phyloP scores from a whole-genome alignment of 2,797 vertebrate species.

The Rhynchotus rufescens region DNA sequence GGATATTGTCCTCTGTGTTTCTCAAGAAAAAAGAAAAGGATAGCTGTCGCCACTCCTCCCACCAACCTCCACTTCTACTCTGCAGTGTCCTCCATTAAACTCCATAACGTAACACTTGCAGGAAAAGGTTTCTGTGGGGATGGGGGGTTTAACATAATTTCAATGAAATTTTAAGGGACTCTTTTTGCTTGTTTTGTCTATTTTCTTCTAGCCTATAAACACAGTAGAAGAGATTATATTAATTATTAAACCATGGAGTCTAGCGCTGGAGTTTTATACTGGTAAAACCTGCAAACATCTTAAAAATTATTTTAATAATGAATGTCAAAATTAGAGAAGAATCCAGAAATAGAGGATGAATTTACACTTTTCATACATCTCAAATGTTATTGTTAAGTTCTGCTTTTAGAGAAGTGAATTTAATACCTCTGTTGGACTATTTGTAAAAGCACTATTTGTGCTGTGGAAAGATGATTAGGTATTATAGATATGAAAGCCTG shows the following conservation, averaged over 20 bases:
- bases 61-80: background rate
- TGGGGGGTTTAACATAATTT: background rate
- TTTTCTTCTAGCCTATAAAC: background rate
- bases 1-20: background rate
- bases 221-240: background rate
- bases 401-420: background rate
- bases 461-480: background rate
- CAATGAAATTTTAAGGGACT: background rate
- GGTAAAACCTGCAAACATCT: background rate
- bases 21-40: background rate
- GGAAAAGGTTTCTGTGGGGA: background rate
- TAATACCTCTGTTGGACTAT: background rate
- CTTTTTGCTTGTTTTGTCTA: background rate
- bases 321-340: background rate
- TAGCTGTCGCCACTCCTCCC: background rate
- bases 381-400: background rate
- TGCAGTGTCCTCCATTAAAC: background rate
- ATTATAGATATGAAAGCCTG: background rate
- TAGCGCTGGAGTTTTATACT: background rate
- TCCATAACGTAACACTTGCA: background rate
- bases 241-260: background rate
- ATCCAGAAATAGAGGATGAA: background rate
- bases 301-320: background rate
- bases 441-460: background rate
- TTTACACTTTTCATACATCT: background rate